Conservation (phyloP, 2,797 vertebrate genomes). For the Fistularia tabacaria region DNA sequence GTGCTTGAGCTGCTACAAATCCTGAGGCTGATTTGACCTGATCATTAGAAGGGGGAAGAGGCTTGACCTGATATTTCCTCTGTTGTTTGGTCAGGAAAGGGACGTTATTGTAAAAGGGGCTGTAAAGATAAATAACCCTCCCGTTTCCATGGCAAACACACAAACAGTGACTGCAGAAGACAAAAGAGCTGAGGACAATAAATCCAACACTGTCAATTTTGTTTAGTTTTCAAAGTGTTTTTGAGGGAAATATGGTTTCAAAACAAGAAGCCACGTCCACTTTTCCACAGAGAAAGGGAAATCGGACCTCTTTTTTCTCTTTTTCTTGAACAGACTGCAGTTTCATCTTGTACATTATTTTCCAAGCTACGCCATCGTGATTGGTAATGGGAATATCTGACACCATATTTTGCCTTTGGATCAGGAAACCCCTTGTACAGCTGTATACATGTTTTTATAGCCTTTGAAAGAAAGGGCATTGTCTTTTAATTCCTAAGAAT, state of each 20-base stretch:
- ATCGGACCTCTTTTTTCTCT: constrained; percentile 63
- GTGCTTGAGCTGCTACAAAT: constrained; percentile 59
- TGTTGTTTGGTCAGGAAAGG: constrained; percentile 84
- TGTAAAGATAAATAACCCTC: constrained; percentile 80
- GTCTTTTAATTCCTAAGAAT: constrained; percentile 74
- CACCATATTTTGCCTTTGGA: constrained; percentile 69
- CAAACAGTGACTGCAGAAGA: constrained; percentile 75
- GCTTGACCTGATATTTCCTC: constrained; percentile 83
- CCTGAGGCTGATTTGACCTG: constrained; percentile 63
- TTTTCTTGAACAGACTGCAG: constrained; percentile 61
- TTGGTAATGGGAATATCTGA: constrained; percentile 75
- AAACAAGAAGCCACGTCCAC: constrained; percentile 72
- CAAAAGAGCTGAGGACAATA: constrained; percentile 78
- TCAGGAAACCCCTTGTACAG: constrained; percentile 76
- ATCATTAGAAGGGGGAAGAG: constrained; percentile 74
- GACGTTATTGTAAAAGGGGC: constrained; percentile 78
- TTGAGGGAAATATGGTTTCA: constrained; percentile 77
- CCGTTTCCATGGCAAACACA: constrained; percentile 82
- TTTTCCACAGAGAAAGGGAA: constrained; percentile 79
- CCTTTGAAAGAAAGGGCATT: constrained; percentile 71
- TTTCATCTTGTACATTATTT: constrained; percentile 67
- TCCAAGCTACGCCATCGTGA: constrained; percentile 67
- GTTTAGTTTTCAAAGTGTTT: constrained; percentile 82
- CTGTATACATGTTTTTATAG: constrained; percentile 75
- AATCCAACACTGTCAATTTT: constrained; percentile 85